phyloP scores from a whole-genome alignment of 1,140 invertebrate genomes.

The Drosophila navojoa region DNA sequence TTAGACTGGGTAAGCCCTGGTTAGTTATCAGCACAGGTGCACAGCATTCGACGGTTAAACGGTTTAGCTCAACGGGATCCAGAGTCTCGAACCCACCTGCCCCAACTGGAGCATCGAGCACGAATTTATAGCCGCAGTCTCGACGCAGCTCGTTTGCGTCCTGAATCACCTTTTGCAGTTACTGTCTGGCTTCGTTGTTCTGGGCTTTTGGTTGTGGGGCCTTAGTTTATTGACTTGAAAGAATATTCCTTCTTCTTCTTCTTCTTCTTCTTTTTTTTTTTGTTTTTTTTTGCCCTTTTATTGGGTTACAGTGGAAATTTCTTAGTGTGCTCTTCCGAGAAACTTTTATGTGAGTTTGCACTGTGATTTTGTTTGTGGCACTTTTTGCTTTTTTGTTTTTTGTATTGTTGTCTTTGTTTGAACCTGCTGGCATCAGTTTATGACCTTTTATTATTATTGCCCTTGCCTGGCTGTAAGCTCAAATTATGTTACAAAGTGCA shows the following conservation, averaged over 20 bases:
- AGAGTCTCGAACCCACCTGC: not conserved
- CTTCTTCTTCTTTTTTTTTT: too few species aligned
- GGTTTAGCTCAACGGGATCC: not conserved
- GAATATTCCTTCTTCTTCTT: slow-evolving; percentile 12
- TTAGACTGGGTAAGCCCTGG: not conserved
- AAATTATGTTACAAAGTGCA: slow-evolving; percentile 61
- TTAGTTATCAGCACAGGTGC: too few species aligned
- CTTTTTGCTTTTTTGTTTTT: slow-evolving; percentile 14
- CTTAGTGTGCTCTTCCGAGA: slow-evolving; percentile 8
- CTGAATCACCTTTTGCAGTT: not conserved
- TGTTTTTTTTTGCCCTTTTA: slow-evolving; percentile 24
- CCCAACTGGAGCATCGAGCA: too few species aligned
- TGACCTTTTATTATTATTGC: slow-evolving; percentile 31
- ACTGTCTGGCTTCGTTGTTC: not conserved
- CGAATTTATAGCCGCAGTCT: not conserved
- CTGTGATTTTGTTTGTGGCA: slow-evolving; percentile 45
- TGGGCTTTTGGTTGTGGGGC: slow-evolving; percentile 4
- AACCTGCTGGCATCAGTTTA: slow-evolving; percentile 53
- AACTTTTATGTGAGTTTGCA: slow-evolving; percentile 66
- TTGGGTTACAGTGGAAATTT: slow-evolving; percentile 47
- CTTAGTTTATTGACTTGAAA: slow-evolving; percentile 62
- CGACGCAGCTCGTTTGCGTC: slow-evolving; percentile 4
- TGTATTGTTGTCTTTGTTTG: slow-evolving; percentile 15
- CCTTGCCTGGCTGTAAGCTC: slow-evolving; percentile 16
- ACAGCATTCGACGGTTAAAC: not conserved